Conservation (phyloP, 2,888 invertebrate species). For the Melanotus villosus region DNA sequence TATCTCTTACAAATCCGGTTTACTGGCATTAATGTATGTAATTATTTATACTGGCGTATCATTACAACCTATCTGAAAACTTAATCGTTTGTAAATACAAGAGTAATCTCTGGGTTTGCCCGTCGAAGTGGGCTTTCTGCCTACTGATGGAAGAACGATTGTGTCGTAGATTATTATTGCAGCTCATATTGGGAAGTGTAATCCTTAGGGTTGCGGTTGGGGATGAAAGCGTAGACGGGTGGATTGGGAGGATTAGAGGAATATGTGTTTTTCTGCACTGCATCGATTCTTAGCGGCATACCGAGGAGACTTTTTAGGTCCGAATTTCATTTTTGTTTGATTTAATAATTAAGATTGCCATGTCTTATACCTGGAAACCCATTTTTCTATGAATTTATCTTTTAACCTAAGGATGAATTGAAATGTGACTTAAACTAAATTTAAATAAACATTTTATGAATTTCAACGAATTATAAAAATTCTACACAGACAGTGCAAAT, state of each 20-base stretch:
- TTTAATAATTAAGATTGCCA: no score
- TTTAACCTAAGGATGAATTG: no score
- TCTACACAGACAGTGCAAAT: no score
- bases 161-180: conserved; percentile 53
- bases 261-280: background rate
- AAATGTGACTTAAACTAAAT: no score
- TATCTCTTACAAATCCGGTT: conserved; percentile 14
- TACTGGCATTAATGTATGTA: conserved; percentile 21
- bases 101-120: conserved; percentile 44
- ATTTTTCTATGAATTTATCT: no score
- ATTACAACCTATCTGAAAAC: conserved; percentile 42
- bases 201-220: conserved; percentile 45
- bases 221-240: conserved; percentile 10
- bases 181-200: conserved; percentile 42
- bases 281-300: no score
- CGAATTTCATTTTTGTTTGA: no score
- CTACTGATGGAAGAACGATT: conserved; percentile 50
- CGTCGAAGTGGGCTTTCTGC: conserved; percentile 28
- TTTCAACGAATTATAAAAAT: no score
- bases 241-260: conserved; percentile 22
- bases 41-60: conserved; percentile 40
- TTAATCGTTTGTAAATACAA: conserved; percentile 51
- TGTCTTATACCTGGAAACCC: no score
- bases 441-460: no score
- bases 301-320: no score